Conservation (phyloP, 2,797 vertebrate species). For the Diplodus sargus region DNA sequence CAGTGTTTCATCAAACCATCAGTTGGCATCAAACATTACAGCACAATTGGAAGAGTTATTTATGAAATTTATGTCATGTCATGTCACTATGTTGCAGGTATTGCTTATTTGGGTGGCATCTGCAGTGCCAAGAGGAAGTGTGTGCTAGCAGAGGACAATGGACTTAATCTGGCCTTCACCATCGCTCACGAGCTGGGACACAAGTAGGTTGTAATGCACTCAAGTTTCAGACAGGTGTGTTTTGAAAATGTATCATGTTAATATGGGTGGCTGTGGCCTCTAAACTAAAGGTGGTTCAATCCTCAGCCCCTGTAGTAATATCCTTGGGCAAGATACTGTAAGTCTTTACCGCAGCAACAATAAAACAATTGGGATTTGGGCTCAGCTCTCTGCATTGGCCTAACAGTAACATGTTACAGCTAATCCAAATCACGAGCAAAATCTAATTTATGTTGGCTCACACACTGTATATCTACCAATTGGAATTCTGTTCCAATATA, state of each 20-base stretch:
- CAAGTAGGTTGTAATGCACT: conserved; percentile 88
- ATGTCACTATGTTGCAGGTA: conserved; percentile 85
- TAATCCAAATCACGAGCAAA: neutral
- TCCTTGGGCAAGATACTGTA: too few species aligned
- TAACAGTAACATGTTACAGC: neutral
- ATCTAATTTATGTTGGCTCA: neutral
- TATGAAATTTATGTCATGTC: conserved; percentile 11
- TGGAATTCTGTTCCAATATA: neutral
- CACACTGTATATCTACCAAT: neutral
- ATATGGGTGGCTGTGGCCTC: neutral
- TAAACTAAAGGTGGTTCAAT: too few species aligned
- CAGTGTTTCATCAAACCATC: neutral
- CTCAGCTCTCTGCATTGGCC: neutral
- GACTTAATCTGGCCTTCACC: conserved; percentile 97
- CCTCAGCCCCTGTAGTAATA: too few species aligned
- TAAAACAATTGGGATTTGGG: neutral
- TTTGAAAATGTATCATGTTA: neutral
- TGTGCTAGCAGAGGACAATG: conserved; percentile 96
- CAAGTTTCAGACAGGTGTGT: neutral
- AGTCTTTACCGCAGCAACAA: neutral
- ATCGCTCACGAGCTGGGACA: conserved; percentile 98
- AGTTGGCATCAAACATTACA: neutral
- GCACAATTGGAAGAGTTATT: neutral
- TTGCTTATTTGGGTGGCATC: conserved; percentile 95
- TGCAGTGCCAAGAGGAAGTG: conserved; percentile 97